Evolutionary conservation across 2,888 invertebrate genomes (phyloP).

Genomic region (Molorchus minor): DNA sequence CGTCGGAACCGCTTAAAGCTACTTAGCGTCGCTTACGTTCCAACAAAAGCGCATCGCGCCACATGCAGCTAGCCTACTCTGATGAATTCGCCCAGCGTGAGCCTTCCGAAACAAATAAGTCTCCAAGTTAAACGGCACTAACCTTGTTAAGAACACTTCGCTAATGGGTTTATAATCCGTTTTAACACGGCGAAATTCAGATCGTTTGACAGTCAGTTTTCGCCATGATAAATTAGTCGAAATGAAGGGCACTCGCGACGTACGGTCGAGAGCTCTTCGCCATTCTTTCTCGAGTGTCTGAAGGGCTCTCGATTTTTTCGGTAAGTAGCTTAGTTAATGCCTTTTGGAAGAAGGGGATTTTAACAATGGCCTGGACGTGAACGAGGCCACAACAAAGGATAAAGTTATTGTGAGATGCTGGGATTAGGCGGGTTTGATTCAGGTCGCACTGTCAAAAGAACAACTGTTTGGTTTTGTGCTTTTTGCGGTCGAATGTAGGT

Average conservation of each 20-base stretch:
- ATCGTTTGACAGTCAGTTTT: conserved; percentile 5
- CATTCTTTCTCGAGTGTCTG: conserved; percentile 23
- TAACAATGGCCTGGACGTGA: conserved; percentile 40
- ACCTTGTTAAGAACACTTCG: conserved; percentile 25
- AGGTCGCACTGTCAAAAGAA: background rate
- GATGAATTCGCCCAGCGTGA: conserved; percentile 59
- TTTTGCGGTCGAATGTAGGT: background rate
- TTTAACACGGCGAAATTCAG: conserved; percentile 20
- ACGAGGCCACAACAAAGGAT: conserved; percentile 38
- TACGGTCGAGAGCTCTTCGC: conserved; percentile 21
- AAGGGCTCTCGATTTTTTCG: conserved; percentile 31
- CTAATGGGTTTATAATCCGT: conserved; percentile 20
- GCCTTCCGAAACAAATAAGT: conserved; percentile 42
- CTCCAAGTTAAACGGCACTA: conserved; percentile 38
- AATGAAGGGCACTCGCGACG: conserved; percentile 13
- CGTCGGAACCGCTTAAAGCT: conserved; percentile 21
- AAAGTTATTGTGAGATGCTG: conserved; percentile 23
- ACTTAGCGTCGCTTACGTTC: conserved; percentile 32
- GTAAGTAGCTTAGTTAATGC: conserved; percentile 39
- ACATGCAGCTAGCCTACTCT: conserved; percentile 49
- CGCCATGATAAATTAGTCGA: conserved; percentile 29
- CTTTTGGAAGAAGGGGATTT: conserved; percentile 30
- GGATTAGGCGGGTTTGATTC: background rate
- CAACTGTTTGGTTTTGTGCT: conserved; percentile 10
- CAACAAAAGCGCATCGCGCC: conserved; percentile 39